Evolutionary conservation across 2,113 vertebrate species (phyloP), one percentile per base, ranked within the genome.

Genomic region (Deroptyus accipitrinus): DNA sequence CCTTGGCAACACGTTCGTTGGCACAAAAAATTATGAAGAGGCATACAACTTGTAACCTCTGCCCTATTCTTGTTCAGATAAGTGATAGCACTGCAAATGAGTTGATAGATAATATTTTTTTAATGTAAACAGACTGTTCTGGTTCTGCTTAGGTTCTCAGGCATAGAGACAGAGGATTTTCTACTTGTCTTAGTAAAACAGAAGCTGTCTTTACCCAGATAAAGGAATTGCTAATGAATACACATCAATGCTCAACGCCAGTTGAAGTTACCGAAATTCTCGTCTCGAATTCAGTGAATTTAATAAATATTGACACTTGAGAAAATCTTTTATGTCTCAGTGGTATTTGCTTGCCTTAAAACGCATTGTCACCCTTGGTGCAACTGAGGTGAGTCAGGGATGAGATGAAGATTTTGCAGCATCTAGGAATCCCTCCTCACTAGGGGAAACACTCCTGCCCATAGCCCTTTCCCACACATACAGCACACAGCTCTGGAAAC

Each of bases 401-500:
- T 20, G 35, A 27, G 14, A 6, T 44, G 33, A 92, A 70, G 31
- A 44, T 62, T 78, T 82, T 80, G 13, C 1, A 1, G 7, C 33
- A 18, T 7, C 30, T 39, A 33, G 54, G 39, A 86, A 64, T 52
- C 17, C 30, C n/a, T 93, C 30, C 61, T 48, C 18, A 48, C 9
- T 1, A 2, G 35, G 33, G 57, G 17, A 42, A 39, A 13, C 0
- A 5, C 5, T 73, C 3, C 25, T 67, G 28, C 17, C 30, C 31
- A 11, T 30, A 68, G 51, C 13, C 33, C 37, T 70, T 93, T 88
- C 12, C 25, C 23, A 46, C 16, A n/a, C 12, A 16, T 44, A 9
- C 31, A 62, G 35, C 39, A 37, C 31, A 59, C 13, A 44, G 18
- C 31, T 75, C 59, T 90, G 49, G 73, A 75, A 54, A 59, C 51